phyloP scores from a whole-genome alignment of 2,797 vertebrate species.

The Phalanger gymnotis region DNA sequence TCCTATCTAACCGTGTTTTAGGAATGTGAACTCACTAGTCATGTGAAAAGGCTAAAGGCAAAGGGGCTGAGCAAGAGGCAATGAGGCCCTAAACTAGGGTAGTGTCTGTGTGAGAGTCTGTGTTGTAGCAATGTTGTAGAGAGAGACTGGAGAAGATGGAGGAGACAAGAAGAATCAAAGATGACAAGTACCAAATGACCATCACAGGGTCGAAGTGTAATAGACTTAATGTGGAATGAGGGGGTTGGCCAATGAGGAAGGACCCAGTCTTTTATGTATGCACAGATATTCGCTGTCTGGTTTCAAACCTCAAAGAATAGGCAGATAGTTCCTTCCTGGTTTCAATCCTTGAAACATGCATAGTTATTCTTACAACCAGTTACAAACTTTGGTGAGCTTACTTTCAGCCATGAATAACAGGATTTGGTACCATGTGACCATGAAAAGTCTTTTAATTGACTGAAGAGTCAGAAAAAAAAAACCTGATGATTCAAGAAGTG shows the following conservation, averaged over 20 bases:
- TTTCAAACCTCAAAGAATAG: neutral
- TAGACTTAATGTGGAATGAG: neutral
- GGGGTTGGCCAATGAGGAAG: neutral
- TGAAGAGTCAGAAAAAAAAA: neutral
- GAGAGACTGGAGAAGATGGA: neutral
- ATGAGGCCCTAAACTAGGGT: neutral
- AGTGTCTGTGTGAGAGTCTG: neutral
- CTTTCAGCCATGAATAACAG: neutral
- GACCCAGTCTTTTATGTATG: neutral
- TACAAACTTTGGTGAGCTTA: neutral
- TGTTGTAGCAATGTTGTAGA: neutral
- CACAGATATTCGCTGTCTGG: neutral
- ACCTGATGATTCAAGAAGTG: neutral
- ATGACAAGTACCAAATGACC: neutral
- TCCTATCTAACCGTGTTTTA: neutral
- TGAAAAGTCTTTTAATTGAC: neutral
- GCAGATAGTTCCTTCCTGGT: neutral
- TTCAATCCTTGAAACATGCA: neutral
- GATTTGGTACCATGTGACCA: neutral
- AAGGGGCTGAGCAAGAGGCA: neutral
- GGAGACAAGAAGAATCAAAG: neutral
- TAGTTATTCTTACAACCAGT: neutral
- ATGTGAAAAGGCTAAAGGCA: neutral
- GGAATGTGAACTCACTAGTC: neutral
- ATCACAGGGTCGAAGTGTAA: neutral